These are phyloP conservation scores for Hippasteria phrygiana DNA, from an alignment of 53 echinoderm and acorn worm species.

Conservation along the genomic window DNA sequence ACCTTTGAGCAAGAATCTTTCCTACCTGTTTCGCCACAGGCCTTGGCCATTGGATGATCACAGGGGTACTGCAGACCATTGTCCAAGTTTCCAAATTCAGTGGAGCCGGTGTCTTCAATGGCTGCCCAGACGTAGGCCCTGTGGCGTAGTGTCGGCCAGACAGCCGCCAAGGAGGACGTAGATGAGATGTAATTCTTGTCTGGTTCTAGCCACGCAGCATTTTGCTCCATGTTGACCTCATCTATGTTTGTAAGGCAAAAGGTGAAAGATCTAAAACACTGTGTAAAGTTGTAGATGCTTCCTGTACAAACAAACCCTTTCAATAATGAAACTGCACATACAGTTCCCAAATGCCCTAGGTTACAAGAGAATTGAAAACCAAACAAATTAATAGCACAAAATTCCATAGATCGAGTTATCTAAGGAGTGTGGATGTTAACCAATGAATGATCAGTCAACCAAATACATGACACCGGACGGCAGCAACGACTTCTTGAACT, in stretches of 20 bases:
- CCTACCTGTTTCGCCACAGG: slow-evolving; percentile 33
- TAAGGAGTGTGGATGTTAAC: no score
- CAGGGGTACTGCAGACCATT: slow-evolving; percentile 33
- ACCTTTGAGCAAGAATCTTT: no score
- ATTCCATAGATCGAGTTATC: no score
- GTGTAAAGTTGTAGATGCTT: no score
- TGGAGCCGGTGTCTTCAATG: slow-evolving; percentile 31
- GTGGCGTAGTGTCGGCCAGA: slow-evolving; percentile 69
- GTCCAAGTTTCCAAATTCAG: slow-evolving; percentile 19
- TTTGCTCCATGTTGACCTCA: slow-evolving; percentile 47
- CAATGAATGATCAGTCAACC: no score
- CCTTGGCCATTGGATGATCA: slow-evolving; percentile 12
- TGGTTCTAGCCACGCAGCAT: slow-evolving; percentile 29
- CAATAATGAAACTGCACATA: no score
- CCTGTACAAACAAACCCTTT: no score
- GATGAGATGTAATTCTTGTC: slow-evolving; percentile 58
- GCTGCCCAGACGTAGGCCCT: slow-evolving; percentile 55
- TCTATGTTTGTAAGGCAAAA: slow-evolving; percentile 1
- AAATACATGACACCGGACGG: no score
- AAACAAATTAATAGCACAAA: no score
- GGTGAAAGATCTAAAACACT: background rate
- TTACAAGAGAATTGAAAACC: no score
- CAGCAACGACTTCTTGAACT: no score
- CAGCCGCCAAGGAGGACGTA: slow-evolving; percentile 36
- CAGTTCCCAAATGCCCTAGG: no score